Evolutionary conservation across 2,113 vertebrate genomes (phyloP).

Genomic region (Phyllopteryx taeniolatus): DNA sequence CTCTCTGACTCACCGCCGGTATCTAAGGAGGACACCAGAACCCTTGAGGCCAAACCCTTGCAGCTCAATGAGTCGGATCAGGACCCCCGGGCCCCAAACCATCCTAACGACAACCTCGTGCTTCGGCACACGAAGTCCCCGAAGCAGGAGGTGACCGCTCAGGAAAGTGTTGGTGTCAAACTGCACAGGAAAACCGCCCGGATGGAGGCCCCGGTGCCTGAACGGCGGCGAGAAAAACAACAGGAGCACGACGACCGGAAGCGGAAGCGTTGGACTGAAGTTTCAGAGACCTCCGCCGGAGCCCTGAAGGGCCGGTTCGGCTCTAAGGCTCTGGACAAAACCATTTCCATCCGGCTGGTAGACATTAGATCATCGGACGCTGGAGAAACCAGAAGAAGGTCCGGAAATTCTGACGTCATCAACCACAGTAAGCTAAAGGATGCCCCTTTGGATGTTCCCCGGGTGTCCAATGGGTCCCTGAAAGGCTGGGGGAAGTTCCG

Average conservation of each 20-base stretch:
- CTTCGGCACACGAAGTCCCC: constrained; percentile 1
- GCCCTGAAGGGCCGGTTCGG: constrained; percentile 30
- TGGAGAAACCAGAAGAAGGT: constrained; percentile 13
- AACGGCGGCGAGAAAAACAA: constrained; percentile 21
- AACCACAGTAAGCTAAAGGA: constrained; percentile 42
- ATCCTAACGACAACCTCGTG: constrained; percentile 21
- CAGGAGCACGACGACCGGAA: constrained; percentile 43
- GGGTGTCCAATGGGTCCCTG: constrained; percentile 64
- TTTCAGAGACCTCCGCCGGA: constrained; percentile 30
- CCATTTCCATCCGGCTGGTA: constrained; percentile 56
- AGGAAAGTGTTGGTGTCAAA: constrained; percentile 8
- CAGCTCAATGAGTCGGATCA: neutral
- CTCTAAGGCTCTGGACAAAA: constrained; percentile 49
- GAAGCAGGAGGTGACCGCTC: constrained; percentile 16
- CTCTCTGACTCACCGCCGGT: constrained; percentile 53
- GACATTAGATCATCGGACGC: constrained; percentile 51
- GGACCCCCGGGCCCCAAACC: neutral
- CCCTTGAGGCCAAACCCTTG: constrained; percentile 14
- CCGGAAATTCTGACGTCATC: neutral
- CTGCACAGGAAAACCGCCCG: constrained; percentile 33
- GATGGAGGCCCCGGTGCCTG: constrained; percentile 20
- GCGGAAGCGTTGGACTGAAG: constrained; percentile 40
- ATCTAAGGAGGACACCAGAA: constrained; percentile 32
- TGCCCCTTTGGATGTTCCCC: neutral
- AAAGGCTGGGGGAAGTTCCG: constrained; percentile 94